Evolutionary conservation across 23 tunicate genomes (phyloP), one percentile per base, ranked within the genome.

Genomic region (Trididemnum miniatum): DNA sequence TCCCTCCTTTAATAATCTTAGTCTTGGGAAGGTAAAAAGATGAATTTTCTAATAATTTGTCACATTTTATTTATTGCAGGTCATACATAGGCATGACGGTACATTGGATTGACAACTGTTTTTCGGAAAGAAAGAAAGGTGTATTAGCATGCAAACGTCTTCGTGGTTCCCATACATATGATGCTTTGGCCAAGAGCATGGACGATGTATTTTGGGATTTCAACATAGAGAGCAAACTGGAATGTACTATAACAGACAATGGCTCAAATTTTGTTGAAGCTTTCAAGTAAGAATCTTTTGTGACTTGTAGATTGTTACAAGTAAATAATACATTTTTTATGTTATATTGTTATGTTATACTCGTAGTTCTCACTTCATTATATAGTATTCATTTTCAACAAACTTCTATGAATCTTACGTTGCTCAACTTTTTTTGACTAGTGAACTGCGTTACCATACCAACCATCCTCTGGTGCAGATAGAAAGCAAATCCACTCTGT

Each of bases 61-160:
- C 12, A 7, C 15, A 44, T 44, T 63, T 4, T 63, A 9, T 27
- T 63, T 63, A 23, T 63, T 22, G 7, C 31, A 63, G 71, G 23
- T 12, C 71, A 27, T 63, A 63, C 71, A 63, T 63, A 9, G 71
- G 71, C 29, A 63, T 63, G 71, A 63, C 71, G 7, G 29, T 7
- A 9, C 71, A 63, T 27, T 63, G 71, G 71, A 63, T 63, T 9
- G 71, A 63, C n/a, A 12, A 63, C 12, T 9, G 23, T 27, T 23
- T 23, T 4, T 63, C 22, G 5, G 71, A 63, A 22, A 63, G 71
- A 22, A 12, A 63, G 22, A 23, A 63, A 7, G 5, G 31, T 22
- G 71, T 63, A 27, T 22, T 63, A 4, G 71, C 71, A 23, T 63
- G 71, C 71, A 24, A 27, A 24, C 71, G 31, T 23, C 29, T 63